These are phyloP conservation scores for Callimorpha dominula DNA, from an alignment of 2,888 invertebrate genomes.

Conservation along the genomic window DNA sequence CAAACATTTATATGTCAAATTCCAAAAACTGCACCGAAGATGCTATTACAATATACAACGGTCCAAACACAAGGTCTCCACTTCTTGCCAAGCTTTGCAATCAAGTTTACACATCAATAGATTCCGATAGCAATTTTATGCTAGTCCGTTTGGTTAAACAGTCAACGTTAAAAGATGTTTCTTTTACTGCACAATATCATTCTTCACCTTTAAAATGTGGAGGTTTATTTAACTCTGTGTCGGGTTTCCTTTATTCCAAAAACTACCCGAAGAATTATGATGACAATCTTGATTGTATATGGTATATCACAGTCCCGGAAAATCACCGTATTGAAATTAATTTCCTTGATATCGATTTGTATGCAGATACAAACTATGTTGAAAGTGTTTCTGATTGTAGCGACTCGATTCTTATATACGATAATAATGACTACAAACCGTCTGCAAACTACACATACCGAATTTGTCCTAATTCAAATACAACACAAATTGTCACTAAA, in stretches of 20 bases:
- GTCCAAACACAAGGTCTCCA: constrained; percentile 87
- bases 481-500: constrained; percentile 82
- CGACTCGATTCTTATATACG: constrained; percentile 43
- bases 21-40: constrained; percentile 87
- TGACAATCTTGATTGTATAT: constrained; percentile 90
- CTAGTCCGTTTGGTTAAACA: constrained; percentile 90
- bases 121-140: constrained; percentile 90
- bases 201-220: constrained; percentile 89
- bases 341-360: constrained; percentile 89
- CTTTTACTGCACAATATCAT: constrained; percentile 85
- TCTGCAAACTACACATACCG: constrained; percentile 82
- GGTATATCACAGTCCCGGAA: constrained; percentile 89
- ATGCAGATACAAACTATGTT: constrained; percentile 41
- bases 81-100: constrained; percentile 88
- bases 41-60: constrained; percentile 89
- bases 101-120: constrained; percentile 73
- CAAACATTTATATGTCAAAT: constrained; percentile 88
- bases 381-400: constrained; percentile 19
- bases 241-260: constrained; percentile 91
- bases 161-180: constrained; percentile 85
- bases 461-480: constrained; percentile 70
- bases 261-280: constrained; percentile 95
- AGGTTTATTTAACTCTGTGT: constrained; percentile 87
- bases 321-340: constrained; percentile 90
- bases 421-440: constrained; percentile 21